These are phyloP conservation scores for Solea solea DNA, from an alignment of 2,113 vertebrate genomes.

Conservation along the genomic window DNA sequence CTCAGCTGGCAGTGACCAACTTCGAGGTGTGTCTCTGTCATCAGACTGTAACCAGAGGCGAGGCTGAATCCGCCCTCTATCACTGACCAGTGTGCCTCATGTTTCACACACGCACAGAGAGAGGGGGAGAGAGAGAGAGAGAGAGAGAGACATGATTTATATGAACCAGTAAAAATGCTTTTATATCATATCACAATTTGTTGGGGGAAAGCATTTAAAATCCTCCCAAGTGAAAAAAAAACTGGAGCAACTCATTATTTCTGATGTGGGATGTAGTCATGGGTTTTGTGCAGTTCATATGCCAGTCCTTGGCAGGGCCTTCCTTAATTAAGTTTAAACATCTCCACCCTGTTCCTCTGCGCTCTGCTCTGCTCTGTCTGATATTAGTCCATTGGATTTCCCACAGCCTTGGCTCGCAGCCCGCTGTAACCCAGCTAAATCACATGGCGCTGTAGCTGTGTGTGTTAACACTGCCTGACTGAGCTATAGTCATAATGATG, in stretches of 20 bases:
- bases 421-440: slow-evolving; percentile 44
- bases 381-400: slow-evolving; percentile 52
- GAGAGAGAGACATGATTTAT: slow-evolving; percentile 13
- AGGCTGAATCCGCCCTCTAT: slow-evolving; percentile 2
- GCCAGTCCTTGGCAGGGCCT: slow-evolving; percentile 63
- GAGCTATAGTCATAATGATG: slow-evolving; percentile 14
- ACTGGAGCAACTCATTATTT: slow-evolving; percentile 46
- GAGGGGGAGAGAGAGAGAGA: too few relatives aligned
- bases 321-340: slow-evolving; percentile 67
- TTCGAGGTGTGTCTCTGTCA: slow-evolving; percentile 87
- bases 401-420: slow-evolving; percentile 8
- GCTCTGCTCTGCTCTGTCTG: slow-evolving; percentile 37
- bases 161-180: background rate
- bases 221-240: slow-evolving; percentile 16
- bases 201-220: slow-evolving; percentile 14
- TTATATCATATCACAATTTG: slow-evolving; percentile 5
- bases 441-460: slow-evolving; percentile 18
- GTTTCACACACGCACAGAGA: slow-evolving; percentile 12
- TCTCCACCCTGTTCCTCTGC: slow-evolving; percentile 70
- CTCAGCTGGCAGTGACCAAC: slow-evolving; percentile 94
- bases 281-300: slow-evolving; percentile 40
- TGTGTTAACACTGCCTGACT: slow-evolving; percentile 15
- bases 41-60: background rate
- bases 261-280: slow-evolving; percentile 49
- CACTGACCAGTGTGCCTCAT: slow-evolving; percentile 3